These are phyloP conservation scores for Andrena bucephala DNA, from an alignment of 2,888 invertebrate species.

Conservation along the genomic window DNA sequence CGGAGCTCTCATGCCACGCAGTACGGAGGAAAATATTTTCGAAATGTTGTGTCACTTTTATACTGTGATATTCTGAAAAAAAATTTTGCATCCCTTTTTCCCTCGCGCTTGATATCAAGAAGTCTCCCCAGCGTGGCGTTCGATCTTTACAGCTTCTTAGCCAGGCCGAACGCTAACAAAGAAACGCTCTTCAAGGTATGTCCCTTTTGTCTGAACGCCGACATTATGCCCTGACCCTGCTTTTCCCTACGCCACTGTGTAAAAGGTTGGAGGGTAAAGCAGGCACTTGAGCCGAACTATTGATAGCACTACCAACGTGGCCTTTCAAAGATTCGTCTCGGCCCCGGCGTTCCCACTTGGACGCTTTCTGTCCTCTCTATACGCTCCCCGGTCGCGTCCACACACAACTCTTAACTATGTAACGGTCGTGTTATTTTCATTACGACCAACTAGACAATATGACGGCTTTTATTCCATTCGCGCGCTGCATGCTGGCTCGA, in stretches of 20 bases:
- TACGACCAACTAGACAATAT: conserved; percentile 48
- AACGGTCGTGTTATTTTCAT: conserved; percentile 58
- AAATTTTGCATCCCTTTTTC: conserved; percentile 2
- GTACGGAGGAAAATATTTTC: neutral
- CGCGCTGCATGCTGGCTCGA: conserved; percentile 11
- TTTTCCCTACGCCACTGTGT: conserved; percentile 60
- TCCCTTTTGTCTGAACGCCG: conserved; percentile 55
- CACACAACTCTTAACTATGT: conserved; percentile 38
- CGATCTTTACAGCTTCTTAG: conserved; percentile 25
- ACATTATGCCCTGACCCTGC: conserved; percentile 63
- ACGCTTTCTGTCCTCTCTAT: conserved; percentile 29
- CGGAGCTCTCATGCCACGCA: neutral
- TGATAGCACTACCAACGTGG: conserved; percentile 74
- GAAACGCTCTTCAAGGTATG: conserved; percentile 26
- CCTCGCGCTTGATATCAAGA: conserved; percentile 6
- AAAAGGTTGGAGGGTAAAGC: conserved; percentile 69
- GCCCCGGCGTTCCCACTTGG: conserved; percentile 48
- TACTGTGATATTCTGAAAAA: too few relatives aligned
- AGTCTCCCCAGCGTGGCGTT: conserved; percentile 23
- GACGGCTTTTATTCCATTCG: conserved; percentile 52
- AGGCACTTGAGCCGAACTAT: conserved; percentile 72
- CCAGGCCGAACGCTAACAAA: conserved; percentile 26
- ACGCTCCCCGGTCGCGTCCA: neutral
- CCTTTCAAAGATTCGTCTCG: conserved; percentile 74
- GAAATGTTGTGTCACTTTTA: too few relatives aligned